phyloP scores from a whole-genome alignment of 2,113 vertebrate species.

The Turnix velox region DNA sequence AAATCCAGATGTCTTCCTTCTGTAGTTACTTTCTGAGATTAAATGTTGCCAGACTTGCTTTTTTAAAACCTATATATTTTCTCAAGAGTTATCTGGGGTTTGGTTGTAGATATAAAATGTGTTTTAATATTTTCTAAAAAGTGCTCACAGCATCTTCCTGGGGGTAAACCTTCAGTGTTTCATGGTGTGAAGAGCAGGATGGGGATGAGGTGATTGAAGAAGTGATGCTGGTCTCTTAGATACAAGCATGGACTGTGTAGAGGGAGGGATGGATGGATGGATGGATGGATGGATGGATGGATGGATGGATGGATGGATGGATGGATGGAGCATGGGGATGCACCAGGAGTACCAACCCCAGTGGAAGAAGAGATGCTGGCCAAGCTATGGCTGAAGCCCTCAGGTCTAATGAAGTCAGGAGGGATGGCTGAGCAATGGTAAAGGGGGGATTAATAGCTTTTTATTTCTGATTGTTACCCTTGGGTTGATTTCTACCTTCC shows the following conservation, averaged over 20 bases:
- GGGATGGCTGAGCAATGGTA: neutral
- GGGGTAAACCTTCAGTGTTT: neutral
- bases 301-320: neutral
- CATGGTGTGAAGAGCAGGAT: fast-evolving
- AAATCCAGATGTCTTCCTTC: neutral
- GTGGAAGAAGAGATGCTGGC: neutral
- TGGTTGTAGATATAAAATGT: neutral
- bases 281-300: neutral
- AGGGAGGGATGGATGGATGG: neutral
- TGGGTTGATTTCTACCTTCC: neutral
- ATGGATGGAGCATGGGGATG: neutral
- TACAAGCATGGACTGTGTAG: neutral
- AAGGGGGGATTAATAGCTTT: neutral
- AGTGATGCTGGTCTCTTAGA: neutral
- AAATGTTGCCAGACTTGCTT: neutral
- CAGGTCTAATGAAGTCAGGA: neutral
- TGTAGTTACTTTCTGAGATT: conserved; percentile 12
- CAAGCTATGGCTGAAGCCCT: neutral
- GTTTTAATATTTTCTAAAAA: neutral
- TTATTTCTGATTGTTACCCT: fast-evolving
- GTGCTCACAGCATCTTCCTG: neutral
- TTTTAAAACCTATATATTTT: neutral
- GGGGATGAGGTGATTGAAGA: neutral
- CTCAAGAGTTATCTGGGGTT: neutral
- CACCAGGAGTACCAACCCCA: fast-evolving